Percentiles rank a stretch among this genome's conserved stretches.
Evolutionary conservation across 1,140 invertebrate species (phyloP).

Genomic region (Drosophila virilis): DNA sequence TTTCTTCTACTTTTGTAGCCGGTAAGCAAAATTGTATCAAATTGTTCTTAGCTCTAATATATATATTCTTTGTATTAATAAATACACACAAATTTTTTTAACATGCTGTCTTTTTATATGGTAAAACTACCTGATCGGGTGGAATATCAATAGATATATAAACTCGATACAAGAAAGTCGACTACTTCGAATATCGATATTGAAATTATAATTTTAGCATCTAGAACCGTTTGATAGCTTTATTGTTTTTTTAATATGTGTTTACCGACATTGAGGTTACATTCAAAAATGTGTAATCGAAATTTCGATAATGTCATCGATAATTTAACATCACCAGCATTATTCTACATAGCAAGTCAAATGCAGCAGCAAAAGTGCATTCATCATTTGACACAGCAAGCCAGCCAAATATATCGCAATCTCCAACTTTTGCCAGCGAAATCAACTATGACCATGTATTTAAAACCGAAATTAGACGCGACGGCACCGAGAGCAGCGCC

Average conservation of each 20-base stretch:
- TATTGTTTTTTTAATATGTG: too few species aligned
- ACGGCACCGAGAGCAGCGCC: slow-evolving; percentile 57
- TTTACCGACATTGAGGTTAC: too few species aligned
- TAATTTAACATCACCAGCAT: too few species aligned
- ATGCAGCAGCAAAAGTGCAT: slow-evolving; percentile 20
- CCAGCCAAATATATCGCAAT: slow-evolving; percentile 50
- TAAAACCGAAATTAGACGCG: slow-evolving; percentile 79
- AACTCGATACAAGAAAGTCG: too few species aligned
- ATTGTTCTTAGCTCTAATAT: slow-evolving; percentile 65
- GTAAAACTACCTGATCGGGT: too few species aligned
- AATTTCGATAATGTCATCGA: neutral
- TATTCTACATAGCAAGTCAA: too few species aligned
- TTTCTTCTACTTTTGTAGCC: slow-evolving; percentile 36
- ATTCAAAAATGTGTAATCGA: neutral
- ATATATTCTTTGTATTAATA: slow-evolving; percentile 65
- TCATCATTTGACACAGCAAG: slow-evolving; percentile 51
- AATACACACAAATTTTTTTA: slow-evolving; percentile 51
- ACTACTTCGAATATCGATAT: too few species aligned
- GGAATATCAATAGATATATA: too few species aligned
- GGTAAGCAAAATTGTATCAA: slow-evolving; percentile 72
- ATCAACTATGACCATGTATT: slow-evolving; percentile 75
- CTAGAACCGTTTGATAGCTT: too few species aligned
- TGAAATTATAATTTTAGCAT: too few species aligned
- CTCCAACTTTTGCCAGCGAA: slow-evolving; percentile 64
- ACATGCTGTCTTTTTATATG: neutral